phyloP scores from a whole-genome alignment of 2,797 vertebrate species.

The Danio albolineatus region DNA sequence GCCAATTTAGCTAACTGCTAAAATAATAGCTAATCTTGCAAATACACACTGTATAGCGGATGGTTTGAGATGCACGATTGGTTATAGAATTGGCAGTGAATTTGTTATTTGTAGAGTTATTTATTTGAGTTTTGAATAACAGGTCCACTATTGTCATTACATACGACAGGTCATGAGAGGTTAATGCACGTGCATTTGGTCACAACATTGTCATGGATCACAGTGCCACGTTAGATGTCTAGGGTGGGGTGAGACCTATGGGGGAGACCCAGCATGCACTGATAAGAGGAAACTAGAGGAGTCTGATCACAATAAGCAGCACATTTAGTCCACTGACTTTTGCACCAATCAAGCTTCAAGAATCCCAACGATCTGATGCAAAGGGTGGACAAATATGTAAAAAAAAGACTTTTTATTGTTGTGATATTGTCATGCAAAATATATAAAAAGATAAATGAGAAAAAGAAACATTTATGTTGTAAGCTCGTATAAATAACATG shows the following conservation, averaged over 20 bases:
- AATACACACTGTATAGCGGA: neutral
- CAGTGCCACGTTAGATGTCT: constrained; percentile 30
- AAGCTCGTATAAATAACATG: too few species aligned
- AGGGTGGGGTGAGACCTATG: constrained; percentile 30
- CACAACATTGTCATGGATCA: constrained; percentile 15
- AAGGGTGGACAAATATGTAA: too few species aligned
- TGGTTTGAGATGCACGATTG: neutral
- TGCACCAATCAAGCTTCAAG: neutral
- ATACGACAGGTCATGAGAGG: constrained; percentile 1
- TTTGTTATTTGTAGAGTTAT: neutral
- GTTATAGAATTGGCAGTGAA: neutral
- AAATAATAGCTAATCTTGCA: neutral
- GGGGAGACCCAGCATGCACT: constrained; percentile 13
- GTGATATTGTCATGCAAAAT: too few species aligned
- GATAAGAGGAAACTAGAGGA: constrained; percentile 11
- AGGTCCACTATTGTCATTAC: neutral
- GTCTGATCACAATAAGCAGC: neutral
- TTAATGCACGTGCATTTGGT: constrained; percentile 24
- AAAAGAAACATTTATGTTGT: too few species aligned
- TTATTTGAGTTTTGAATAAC: constrained; percentile 5
- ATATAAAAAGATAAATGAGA: too few species aligned
- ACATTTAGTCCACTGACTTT: neutral
- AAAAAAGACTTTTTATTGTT: too few species aligned
- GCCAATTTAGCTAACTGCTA: too few species aligned
- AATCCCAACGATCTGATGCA: neutral